Evolutionary conservation across 1,140 invertebrate genomes (phyloP).

Genomic region (Eubasilissa regina): DNA sequence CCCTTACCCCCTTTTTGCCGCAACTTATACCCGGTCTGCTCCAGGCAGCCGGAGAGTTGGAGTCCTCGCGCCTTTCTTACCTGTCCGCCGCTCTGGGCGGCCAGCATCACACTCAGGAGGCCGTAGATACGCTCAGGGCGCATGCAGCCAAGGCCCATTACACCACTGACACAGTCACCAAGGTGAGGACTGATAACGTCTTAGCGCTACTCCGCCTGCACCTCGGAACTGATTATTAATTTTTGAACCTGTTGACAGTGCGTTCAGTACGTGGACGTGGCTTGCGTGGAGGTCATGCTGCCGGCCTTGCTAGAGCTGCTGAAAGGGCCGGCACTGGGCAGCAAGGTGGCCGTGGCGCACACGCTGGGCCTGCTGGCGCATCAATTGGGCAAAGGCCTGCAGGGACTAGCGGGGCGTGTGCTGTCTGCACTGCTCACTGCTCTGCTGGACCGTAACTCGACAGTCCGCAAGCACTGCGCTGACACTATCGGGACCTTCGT

Average conservation of each 20-base stretch:
- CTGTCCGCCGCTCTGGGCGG: slow-evolving; percentile 82
- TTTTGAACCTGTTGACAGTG: slow-evolving; percentile 72
- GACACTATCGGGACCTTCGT: slow-evolving; percentile 89
- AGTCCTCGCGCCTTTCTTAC: slow-evolving; percentile 85
- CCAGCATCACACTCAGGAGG: slow-evolving; percentile 78
- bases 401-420: slow-evolving; percentile 81
- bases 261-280: slow-evolving; percentile 85
- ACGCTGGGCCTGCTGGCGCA: slow-evolving; percentile 85
- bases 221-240: neutral
- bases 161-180: slow-evolving; percentile 90
- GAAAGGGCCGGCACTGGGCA: slow-evolving; percentile 86
- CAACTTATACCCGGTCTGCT: slow-evolving; percentile 88
- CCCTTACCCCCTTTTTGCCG: slow-evolving; percentile 86
- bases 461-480: slow-evolving; percentile 88
- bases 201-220: slow-evolving; percentile 21
- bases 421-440: slow-evolving; percentile 84
- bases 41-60: slow-evolving; percentile 87
- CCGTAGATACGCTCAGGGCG: slow-evolving; percentile 83
- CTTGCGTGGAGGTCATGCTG: slow-evolving; percentile 83
- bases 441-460: slow-evolving; percentile 86
- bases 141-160: slow-evolving; percentile 86
- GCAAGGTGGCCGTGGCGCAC: slow-evolving; percentile 88
- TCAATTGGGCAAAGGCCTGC: slow-evolving; percentile 71
- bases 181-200: slow-evolving; percentile 70
- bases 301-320: slow-evolving; percentile 88